These are phyloP conservation scores for Pipistrellus nathusii DNA, from an alignment of 2,797 vertebrate genomes.

Conservation along the genomic window DNA sequence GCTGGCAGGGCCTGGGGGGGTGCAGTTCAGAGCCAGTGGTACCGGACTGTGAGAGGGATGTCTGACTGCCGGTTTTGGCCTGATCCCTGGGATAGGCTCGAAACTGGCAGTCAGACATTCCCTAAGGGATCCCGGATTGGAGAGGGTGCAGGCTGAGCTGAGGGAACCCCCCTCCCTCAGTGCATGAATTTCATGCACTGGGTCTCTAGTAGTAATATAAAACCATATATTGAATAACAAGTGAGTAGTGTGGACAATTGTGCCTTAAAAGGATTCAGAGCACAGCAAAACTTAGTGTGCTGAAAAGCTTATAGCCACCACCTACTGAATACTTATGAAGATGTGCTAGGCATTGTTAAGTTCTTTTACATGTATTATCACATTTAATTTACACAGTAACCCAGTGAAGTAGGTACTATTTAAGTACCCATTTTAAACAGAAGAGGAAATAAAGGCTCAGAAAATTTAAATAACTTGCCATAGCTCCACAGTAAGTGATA, in stretches of 20 bases:
- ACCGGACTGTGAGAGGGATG: too few relatives aligned
- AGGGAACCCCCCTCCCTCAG: too few relatives aligned
- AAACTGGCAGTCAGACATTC: too few relatives aligned
- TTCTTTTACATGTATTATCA: constrained; percentile 7
- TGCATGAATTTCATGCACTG: too few relatives aligned
- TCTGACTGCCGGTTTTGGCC: too few relatives aligned
- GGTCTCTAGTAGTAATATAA: background rate
- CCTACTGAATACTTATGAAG: background rate
- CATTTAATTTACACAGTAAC: constrained; percentile 32
- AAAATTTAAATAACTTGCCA: constrained; percentile 20
- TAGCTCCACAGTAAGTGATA: background rate
- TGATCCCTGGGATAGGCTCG: too few relatives aligned
- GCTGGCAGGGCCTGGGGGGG: too few relatives aligned
- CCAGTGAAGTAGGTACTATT: background rate
- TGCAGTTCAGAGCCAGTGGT: too few relatives aligned
- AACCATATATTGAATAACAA: constrained; percentile 2
- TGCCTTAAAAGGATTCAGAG: background rate
- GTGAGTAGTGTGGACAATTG: background rate
- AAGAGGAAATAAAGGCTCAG: constrained; percentile 38
- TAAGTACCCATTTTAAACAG: constrained; percentile 44
- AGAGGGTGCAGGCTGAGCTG: too few relatives aligned
- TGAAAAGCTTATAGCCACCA: background rate
- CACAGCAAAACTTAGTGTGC: background rate
- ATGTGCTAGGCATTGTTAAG: background rate
- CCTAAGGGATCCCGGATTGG: too few relatives aligned